These are phyloP conservation scores for Meloe dianella DNA, from an alignment of 2,888 invertebrate genomes.

Conservation along the genomic window DNA sequence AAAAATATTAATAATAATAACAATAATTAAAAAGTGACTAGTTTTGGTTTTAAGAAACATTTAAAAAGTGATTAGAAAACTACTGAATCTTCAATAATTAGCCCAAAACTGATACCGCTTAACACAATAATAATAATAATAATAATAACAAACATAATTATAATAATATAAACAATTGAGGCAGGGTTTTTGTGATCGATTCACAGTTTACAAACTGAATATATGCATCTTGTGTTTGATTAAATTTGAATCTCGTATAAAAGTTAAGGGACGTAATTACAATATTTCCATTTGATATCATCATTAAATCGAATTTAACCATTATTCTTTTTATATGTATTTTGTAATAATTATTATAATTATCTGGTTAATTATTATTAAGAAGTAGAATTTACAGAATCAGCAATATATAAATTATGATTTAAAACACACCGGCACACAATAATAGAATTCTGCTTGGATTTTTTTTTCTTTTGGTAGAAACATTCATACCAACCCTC, in stretches of 20 bases:
- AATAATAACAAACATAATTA: neutral
- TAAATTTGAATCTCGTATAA: constrained; percentile 50
- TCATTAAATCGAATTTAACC: constrained; percentile 54
- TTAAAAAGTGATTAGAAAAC: constrained; percentile 51
- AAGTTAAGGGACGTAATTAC: constrained; percentile 59
- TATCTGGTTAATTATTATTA: constrained; percentile 57
- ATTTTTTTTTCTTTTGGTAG: constrained; percentile 1
- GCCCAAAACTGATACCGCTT: constrained; percentile 53
- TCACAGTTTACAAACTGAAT: too few species aligned
- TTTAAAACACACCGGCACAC: constrained; percentile 57
- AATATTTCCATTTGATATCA: constrained; percentile 50
- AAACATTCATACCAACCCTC: constrained; percentile 53
- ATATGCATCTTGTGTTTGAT: neutral
- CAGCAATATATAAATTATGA: constrained; percentile 32
- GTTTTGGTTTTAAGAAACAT: constrained; percentile 19
- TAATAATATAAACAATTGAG: too few species aligned
- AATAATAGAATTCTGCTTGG: constrained; percentile 47
- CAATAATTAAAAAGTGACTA: constrained; percentile 42
- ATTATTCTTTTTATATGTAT: constrained; percentile 48
- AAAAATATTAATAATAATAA: constrained; percentile 23
- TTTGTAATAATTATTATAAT: constrained; percentile 46
- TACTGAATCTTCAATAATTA: constrained; percentile 49
- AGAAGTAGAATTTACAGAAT: constrained; percentile 59
- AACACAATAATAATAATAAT: constrained; percentile 19
- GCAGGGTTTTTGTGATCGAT: too few species aligned